Evolutionary conservation across 2,113 vertebrate species (phyloP), one percentile per base, ranked within the genome.

Genomic region (Electrona antarctica): DNA sequence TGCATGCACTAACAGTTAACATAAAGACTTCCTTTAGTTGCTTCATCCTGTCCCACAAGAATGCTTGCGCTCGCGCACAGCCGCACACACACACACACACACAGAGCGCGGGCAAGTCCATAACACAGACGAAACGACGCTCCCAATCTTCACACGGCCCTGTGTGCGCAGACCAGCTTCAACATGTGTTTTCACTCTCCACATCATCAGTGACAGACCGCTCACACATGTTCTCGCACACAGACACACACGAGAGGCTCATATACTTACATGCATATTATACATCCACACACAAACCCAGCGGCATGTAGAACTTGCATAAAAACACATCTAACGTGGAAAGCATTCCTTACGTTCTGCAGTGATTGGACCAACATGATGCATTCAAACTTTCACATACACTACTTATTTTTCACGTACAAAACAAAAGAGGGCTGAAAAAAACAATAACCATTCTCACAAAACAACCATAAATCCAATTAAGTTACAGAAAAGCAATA

Each of bases 111-210:
- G 56, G 15, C 82, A 47, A 58, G 50, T 47, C 62, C 0, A 62
- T 79, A 4, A 41, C 5, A 41, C 33, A 6, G 33, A 41, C 33
- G 33, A 41, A 41, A 41, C 33, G 33, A 41, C 33, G 28, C 59
- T 76, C 76, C 60, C 77, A 8, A 84, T 70, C 81, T 89, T 90
- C 87, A 90, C 89, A 89, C 79, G 83, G 81, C 76, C 89, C 60
- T 1, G 8, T 60, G 65, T 71, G 3, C 78, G 78, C 88, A 41
- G 33, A 41, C 76, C 51, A 61, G 6, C 7, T 73, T 70, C 60
- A 69, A 89, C 85, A 90, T 89, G 76, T 90, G 87, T 84, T 89
- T 89, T 85, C 79, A 82, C 82, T 86, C 88, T 75, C 10, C 41
- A 47, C 65, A 66, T 9, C 3, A 0, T 67, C 65, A 71, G 47